Evolutionary conservation across 2,888 invertebrate genomes (phyloP).

Genomic region (Cerastis leucographa): DNA sequence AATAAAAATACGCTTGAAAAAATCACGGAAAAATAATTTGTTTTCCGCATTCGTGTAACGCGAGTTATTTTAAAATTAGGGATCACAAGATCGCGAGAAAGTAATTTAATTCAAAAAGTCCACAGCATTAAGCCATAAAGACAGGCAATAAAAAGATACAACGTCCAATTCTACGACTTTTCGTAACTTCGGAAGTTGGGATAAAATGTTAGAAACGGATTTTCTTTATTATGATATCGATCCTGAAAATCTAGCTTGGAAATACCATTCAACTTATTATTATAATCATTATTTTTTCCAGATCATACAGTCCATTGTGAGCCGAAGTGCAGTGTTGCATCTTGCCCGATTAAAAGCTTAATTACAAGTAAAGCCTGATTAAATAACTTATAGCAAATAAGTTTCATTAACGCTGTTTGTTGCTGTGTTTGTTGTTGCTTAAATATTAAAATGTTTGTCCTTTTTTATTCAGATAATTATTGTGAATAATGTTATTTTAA

Average conservation of each 20-base stretch:
- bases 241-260: too few relatives aligned
- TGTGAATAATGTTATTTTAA: not conserved
- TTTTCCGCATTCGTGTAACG: slow-evolving; percentile 28
- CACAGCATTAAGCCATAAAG: slow-evolving; percentile 57
- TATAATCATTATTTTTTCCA: too few relatives aligned
- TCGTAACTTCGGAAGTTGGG: slow-evolving; percentile 36
- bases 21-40: slow-evolving; percentile 38
- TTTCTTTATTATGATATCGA: slow-evolving; percentile 22
- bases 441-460: too few relatives aligned
- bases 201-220: slow-evolving; percentile 22
- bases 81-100: slow-evolving; percentile 53
- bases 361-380: too few relatives aligned
- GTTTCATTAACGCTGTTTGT: too few relatives aligned
- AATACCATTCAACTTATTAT: too few relatives aligned
- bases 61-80: slow-evolving; percentile 51
- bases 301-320: too few relatives aligned
- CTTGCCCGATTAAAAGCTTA: too few relatives aligned
- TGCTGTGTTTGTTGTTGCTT: too few relatives aligned
- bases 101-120: slow-evolving; percentile 64
- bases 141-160: slow-evolving; percentile 57
- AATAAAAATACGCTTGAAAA: slow-evolving; percentile 33
- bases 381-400: too few relatives aligned
- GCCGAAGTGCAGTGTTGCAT: too few relatives aligned
- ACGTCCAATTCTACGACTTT: slow-evolving; percentile 47
- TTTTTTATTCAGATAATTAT: too few relatives aligned